Evolutionary conservation across 1,140 invertebrate genomes (phyloP), one percentile per base, ranked within the genome.

Genomic region (Tetramorium alpestre): DNA sequence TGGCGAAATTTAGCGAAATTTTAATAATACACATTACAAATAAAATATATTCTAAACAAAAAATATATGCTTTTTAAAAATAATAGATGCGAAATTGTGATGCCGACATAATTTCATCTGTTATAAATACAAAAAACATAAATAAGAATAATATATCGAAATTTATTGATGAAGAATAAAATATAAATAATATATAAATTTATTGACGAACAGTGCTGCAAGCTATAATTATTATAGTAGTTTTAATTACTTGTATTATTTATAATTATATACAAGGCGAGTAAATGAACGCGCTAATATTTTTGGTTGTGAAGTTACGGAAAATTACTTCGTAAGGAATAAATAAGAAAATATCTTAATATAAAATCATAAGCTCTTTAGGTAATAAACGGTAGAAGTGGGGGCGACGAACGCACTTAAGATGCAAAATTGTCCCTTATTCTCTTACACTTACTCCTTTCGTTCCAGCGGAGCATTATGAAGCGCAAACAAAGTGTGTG

Each of bases 381-480:
- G 33, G 22, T 56, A 81, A 81, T 81, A 81, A 81, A 69, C 47
- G 62, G n/a, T 38, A 67, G 7, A 47, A 54, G 22, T n/a, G 18
- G 22, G 8, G 6, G 11, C 76, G 22, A 65, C 76, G n/a, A 78
- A 51, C 47, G 47, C 47, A 47, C 47, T 81, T 70, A 81, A 70
- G 28, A 81, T 81, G 77, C 77, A 70, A 81, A 81, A 65, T 81
- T 70, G 64, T 81, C 77, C 11, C 47, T 47, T 47, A 47, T 11
- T 47, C 10, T 6, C 47, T 47, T 44, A 44, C 41, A 44, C 41
- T 44, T 47, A 47, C 22, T 60, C 25, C 56, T 77, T 81, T 67
- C 44, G n/a, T 80, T 69, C 22, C 47, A 56, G 47, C 13, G 38
- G 3, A 25, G 47, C 38, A 28, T 80, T 80, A 80, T 54, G 47